Evolutionary conservation across 2,797 vertebrate genomes (phyloP).

Genomic region (Tapirus indicus): DNA sequence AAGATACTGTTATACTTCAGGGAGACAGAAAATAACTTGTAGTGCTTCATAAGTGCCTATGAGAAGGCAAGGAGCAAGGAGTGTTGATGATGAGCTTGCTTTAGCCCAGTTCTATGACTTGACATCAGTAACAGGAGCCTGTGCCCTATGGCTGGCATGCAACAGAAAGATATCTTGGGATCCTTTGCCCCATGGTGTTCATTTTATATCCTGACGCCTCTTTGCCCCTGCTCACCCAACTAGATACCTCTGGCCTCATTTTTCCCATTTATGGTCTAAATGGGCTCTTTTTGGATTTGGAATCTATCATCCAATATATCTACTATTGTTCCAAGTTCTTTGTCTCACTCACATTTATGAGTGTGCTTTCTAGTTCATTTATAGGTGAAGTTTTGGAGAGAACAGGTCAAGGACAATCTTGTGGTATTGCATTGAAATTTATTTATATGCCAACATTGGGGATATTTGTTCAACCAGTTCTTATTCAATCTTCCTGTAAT

Average conservation of each 20-base stretch:
- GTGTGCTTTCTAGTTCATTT: slow-evolving; percentile 33
- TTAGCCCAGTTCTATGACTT: not conserved
- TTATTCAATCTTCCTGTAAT: slow-evolving; percentile 43
- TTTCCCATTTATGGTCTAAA: not conserved
- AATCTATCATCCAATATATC: not conserved
- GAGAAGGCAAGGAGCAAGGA: not conserved
- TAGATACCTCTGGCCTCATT: not conserved
- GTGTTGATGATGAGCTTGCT: not conserved
- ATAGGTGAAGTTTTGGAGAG: slow-evolving; percentile 20
- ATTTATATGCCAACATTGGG: slow-evolving; percentile 41
- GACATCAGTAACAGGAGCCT: not conserved
- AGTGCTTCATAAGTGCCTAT: not conserved
- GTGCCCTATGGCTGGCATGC: not conserved
- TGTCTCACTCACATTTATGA: not conserved
- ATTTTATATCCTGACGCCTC: not conserved
- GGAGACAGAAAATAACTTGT: not conserved
- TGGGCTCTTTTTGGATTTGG: not conserved
- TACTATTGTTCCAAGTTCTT: not conserved
- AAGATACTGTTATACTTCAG: not conserved
- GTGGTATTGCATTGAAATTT: not conserved
- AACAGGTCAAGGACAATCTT: slow-evolving; percentile 26
- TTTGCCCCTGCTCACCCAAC: not conserved
- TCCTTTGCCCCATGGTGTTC: not conserved
- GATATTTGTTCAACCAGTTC: slow-evolving; percentile 31
- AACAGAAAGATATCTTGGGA: not conserved